Evolutionary conservation across 2,888 invertebrate genomes (phyloP).

Genomic region (Noctua fimbriata): DNA sequence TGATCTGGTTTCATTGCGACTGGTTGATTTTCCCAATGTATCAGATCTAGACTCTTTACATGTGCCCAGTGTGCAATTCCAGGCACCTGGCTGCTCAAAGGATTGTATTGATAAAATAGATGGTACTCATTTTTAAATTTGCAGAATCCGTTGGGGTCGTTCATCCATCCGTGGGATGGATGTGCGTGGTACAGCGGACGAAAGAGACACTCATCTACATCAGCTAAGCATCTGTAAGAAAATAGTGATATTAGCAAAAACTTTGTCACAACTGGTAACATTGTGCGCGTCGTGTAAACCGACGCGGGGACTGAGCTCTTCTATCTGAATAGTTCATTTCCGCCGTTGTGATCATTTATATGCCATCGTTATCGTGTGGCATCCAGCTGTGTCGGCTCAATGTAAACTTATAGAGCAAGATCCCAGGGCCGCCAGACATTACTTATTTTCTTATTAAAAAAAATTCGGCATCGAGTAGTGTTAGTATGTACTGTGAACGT

Average conservation of each 20-base stretch:
- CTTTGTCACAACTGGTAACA: conserved; percentile 59
- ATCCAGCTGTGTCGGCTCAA: conserved; percentile 41
- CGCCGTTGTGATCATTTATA: conserved; percentile 61
- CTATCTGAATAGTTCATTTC: conserved; percentile 63
- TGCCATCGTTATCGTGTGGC: conserved; percentile 62
- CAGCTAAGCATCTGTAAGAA: conserved; percentile 61
- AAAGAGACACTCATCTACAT: conserved; percentile 67
- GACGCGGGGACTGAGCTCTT: conserved; percentile 34
- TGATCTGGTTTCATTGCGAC: conserved; percentile 86
- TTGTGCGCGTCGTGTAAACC: conserved; percentile 30
- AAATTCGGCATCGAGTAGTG: too few relatives aligned
- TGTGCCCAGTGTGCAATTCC: conserved; percentile 89
- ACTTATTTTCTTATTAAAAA: too few relatives aligned
- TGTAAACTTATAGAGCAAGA: conserved; percentile 12
- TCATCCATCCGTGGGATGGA: conserved; percentile 87
- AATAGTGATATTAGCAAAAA: conserved; percentile 67
- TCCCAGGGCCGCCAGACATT: too few relatives aligned
- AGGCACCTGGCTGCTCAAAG: conserved; percentile 76
- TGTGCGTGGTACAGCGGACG: conserved; percentile 80
- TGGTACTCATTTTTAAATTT: conserved; percentile 82
- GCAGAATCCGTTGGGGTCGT: conserved; percentile 90
- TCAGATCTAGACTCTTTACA: conserved; percentile 83
- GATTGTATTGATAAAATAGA: conserved; percentile 88
- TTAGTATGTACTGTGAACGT: too few relatives aligned
- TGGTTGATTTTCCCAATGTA: conserved; percentile 85